A percentile compares a stretch with the other conserved stretches of the same genome.
phyloP scores from a whole-genome alignment of 1,140 invertebrate species.

The Eulimnadia texana region DNA sequence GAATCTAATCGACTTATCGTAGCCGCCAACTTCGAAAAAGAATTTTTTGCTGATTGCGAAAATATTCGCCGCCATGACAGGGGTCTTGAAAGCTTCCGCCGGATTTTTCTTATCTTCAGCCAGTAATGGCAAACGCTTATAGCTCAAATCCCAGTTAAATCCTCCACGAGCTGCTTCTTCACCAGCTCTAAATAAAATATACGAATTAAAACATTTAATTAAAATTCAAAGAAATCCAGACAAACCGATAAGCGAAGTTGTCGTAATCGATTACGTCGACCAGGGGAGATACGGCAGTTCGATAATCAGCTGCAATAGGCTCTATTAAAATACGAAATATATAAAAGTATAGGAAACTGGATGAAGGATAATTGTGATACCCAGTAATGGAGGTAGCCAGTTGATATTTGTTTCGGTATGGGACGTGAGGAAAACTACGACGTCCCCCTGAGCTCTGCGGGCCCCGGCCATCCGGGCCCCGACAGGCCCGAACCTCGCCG shows the following conservation, averaged over 20 bases:
- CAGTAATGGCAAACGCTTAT: conserved; percentile 78
- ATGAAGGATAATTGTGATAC: conserved; percentile 28
- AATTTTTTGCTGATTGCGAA: conserved; percentile 46
- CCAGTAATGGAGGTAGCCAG: conserved; percentile 82
- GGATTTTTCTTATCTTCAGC: conserved; percentile 66
- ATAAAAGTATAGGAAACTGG: too few relatives aligned
- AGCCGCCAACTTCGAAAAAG: conserved; percentile 51
- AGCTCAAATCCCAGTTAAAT: conserved; percentile 95
- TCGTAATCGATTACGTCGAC: conserved; percentile 91
- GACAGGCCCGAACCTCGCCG: conserved; percentile 67
- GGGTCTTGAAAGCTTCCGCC: conserved; percentile 68
- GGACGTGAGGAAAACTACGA: conserved; percentile 84
- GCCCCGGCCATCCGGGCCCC: conserved; percentile 76
- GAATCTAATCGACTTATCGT: conserved; percentile 48
- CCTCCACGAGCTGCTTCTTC: conserved; percentile 88
- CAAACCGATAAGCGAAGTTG: conserved; percentile 66
- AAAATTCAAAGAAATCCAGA: too few relatives aligned
- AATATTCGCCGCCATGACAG: conserved; percentile 54
- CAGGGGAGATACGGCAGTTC: conserved; percentile 85
- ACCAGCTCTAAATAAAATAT: conserved; percentile 50
- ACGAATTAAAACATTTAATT: too few relatives aligned
- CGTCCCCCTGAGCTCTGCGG: conserved; percentile 58
- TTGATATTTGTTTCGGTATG: conserved; percentile 90
- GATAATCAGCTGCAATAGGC: conserved; percentile 71
- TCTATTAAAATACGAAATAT: too few relatives aligned